Percentiles rank a stretch among this genome's conserved stretches.
phyloP scores from a whole-genome alignment of 2,113 vertebrate genomes.

The Tricholaema leucomelas region DNA sequence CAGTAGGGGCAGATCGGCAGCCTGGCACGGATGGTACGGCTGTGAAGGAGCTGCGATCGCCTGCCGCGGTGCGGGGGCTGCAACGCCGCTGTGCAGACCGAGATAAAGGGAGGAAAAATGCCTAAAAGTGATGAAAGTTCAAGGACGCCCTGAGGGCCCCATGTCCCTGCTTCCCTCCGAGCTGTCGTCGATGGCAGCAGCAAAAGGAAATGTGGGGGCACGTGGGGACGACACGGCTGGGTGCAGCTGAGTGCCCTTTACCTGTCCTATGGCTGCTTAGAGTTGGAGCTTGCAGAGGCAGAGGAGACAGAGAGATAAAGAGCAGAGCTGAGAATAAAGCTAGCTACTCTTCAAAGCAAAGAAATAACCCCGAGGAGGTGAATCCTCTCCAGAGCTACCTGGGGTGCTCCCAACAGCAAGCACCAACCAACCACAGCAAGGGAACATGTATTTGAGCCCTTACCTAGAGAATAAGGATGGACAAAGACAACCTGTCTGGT shows the following conservation, averaged over 20 bases:
- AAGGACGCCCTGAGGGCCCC: not conserved
- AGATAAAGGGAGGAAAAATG: not conserved
- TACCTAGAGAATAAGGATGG: not conserved
- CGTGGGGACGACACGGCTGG: not conserved
- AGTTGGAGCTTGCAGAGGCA: not conserved
- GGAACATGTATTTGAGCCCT: not conserved
- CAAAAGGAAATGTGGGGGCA: not conserved
- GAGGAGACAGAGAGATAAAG: conserved; percentile 13
- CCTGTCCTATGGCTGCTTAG: not conserved
- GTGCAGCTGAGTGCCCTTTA: not conserved
- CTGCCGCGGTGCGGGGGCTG: not conserved
- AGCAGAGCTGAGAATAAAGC: conserved; percentile 23
- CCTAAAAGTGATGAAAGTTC: not conserved
- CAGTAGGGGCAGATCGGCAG: rapidly evolving
- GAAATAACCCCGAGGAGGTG: not conserved
- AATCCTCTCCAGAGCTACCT: not conserved
- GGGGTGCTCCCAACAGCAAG: not conserved
- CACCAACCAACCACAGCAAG: not conserved
- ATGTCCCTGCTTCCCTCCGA: rapidly evolving
- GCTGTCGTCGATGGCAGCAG: not conserved
- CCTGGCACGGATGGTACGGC: not conserved
- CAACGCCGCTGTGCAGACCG: not conserved
- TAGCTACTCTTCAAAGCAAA: not conserved
- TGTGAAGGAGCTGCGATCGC: rapidly evolving
- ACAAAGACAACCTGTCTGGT: not conserved